Evolutionary conservation across 2,113 vertebrate genomes (phyloP), one percentile per base, ranked within the genome.

Genomic region (Cathartes aura): DNA sequence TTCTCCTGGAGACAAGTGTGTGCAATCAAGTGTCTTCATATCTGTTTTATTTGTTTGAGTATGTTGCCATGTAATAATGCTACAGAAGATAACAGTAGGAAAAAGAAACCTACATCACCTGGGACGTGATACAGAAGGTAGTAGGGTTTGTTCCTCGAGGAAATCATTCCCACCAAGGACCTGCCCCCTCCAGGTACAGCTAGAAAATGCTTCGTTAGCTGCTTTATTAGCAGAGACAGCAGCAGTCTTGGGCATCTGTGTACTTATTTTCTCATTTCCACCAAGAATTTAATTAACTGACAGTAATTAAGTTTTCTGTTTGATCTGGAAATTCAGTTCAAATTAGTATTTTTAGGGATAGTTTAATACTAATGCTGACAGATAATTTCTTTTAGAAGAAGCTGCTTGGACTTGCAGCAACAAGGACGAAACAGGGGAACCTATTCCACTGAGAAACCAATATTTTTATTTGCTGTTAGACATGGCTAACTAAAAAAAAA

Each of bases 251-350:
- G 43, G 72, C 80, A 94, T 94, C 93, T 92, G 92, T 89, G 73
- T 87, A 81, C 80, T 92, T 93, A 90, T 76, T 91, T 93, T 66
- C 74, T 87, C 93, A 96, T 91, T 96, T 82, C 72, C 70, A 97
- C 63, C 66, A 84, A 89, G 82, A 95, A 91, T 91, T 88, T 93
- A 95, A 94, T 96, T 95, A 97, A 94, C 78, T 92, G 87, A 58
- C 43, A 92, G 83, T 82, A 97, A 97, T 96, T 94, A 93, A 79
- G 50, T 73, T 97, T 97, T 96, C 94, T 86, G 82, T 97, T 94
- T 96, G 93, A 97, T 91, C 87, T 74, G 62, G 59, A 96, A 95
- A 89, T 83, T 90, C 87, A 59, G 58, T 78, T 91, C 45, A 83
- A 90, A 87, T 90, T 73, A 93, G 92, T 66, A 87, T 95, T 91